phyloP scores from a whole-genome alignment of 2,888 invertebrate species.

The Idaea straminata region DNA sequence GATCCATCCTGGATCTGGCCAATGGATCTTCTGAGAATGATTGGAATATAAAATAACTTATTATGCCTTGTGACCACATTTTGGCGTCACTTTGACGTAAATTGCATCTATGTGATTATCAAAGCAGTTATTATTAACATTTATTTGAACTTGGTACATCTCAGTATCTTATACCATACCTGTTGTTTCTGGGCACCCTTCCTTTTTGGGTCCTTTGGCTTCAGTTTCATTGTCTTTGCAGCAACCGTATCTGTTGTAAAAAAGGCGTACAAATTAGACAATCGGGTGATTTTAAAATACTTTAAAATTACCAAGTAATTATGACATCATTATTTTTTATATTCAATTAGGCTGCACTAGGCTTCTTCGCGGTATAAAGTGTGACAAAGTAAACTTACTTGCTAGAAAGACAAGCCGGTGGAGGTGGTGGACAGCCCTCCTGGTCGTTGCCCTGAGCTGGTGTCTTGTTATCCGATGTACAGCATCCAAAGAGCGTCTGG shows the following conservation, averaged over 20 bases:
- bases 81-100: too few species aligned
- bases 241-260: constrained; percentile 80
- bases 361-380: not conserved
- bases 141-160: too few species aligned
- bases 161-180: constrained; percentile 27
- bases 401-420: constrained; percentile 78
- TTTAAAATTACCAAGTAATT: too few species aligned
- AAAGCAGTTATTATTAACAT: too few species aligned
- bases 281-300: too few species aligned
- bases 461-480: constrained; percentile 85
- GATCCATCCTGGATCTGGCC: too few species aligned
- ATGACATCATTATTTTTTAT: too few species aligned
- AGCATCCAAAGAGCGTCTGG: constrained; percentile 92
- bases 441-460: constrained; percentile 89
- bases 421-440: constrained; percentile 90
- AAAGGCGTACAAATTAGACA: not conserved
- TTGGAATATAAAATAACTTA: too few species aligned
- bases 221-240: constrained; percentile 84
- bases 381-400: constrained; percentile 55
- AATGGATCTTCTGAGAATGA: too few species aligned
- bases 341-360: too few species aligned
- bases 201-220: constrained; percentile 82
- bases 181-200: constrained; percentile 70
- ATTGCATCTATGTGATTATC: too few species aligned
- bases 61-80: too few species aligned